A percentile compares a stretch with the other conserved stretches of the same genome.
phyloP scores from a whole-genome alignment of 2,113 vertebrate genomes.

The Vulpes lagopus region DNA sequence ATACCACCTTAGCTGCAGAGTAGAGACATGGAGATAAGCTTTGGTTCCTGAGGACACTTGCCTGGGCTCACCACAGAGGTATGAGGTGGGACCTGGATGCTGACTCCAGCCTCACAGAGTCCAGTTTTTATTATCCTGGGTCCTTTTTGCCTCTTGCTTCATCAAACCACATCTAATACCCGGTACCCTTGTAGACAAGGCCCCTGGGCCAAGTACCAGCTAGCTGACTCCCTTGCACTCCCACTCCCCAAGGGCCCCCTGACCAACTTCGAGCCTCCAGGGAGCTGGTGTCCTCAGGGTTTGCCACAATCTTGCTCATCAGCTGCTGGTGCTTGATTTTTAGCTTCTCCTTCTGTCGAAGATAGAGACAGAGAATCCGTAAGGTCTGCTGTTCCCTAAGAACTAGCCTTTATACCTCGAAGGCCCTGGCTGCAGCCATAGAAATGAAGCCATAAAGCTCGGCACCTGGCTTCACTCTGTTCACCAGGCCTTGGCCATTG shows the following conservation, averaged over 20 bases:
- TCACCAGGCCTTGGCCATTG: background rate
- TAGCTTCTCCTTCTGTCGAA: conserved; percentile 92
- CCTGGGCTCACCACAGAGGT: background rate
- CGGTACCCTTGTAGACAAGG: background rate
- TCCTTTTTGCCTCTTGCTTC: background rate
- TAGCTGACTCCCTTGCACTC: background rate
- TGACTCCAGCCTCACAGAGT: background rate
- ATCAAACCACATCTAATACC: background rate
- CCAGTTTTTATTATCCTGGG: background rate
- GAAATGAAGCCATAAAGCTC: background rate
- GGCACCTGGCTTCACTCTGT: background rate
- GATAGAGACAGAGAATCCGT: conserved; percentile 52
- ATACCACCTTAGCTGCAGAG: background rate
- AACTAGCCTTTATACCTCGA: background rate
- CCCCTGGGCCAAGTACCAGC: background rate
- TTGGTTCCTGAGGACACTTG: background rate
- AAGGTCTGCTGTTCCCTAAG: background rate
- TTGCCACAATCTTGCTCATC: conserved; percentile 91
- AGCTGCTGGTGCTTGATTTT: conserved; percentile 92
- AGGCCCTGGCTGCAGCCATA: background rate
- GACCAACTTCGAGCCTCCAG: conserved; percentile 92
- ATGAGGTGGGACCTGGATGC: background rate
- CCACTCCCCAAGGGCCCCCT: conserved; percentile 20
- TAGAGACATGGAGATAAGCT: background rate
- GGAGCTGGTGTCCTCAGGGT: conserved; percentile 90